Evolutionary conservation across 2,113 vertebrate species (phyloP).

Genomic region (Percopsis transmontana): DNA sequence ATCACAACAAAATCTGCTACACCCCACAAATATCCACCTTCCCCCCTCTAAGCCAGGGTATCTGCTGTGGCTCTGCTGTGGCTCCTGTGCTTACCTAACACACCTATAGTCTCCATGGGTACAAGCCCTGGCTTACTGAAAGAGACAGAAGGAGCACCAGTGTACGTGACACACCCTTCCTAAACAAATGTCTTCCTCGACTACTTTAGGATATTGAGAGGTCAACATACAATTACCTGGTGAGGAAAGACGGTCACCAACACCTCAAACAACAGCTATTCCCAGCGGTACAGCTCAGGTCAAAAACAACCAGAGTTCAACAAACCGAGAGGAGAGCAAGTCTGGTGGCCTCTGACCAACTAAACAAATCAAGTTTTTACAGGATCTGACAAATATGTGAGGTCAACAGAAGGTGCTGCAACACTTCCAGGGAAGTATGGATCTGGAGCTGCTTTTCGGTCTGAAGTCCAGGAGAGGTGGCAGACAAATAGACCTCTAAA

Average conservation of each 20-base stretch:
- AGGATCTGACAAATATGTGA: neutral
- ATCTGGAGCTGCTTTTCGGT: slow-evolving; percentile 20
- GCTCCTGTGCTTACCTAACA: slow-evolving; percentile 61
- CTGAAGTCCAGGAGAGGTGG: slow-evolving; percentile 42
- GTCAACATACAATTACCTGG: slow-evolving; percentile 25
- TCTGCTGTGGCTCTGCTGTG: slow-evolving; percentile 18
- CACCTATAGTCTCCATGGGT: slow-evolving; percentile 73
- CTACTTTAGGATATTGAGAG: slow-evolving; percentile 36
- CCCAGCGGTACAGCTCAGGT: neutral
- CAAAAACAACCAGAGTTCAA: neutral
- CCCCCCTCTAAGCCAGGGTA: slow-evolving; percentile 4
- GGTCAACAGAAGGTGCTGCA: slow-evolving; percentile 4
- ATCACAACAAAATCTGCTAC: no score
- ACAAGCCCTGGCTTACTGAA: slow-evolving; percentile 72
- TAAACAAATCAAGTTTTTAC: neutral
- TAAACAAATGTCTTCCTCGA: slow-evolving; percentile 74
- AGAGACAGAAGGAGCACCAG: slow-evolving; percentile 52
- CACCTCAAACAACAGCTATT: neutral
- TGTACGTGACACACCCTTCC: slow-evolving; percentile 76
- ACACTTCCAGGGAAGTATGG: slow-evolving; percentile 21
- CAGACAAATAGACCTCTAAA: slow-evolving; percentile 21
- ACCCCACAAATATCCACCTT: neutral
- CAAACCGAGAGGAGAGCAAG: neutral
- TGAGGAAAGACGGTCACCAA: neutral
- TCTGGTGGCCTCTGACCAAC: neutral